Evolutionary conservation across 2,888 invertebrate genomes (phyloP).

Genomic region (Eretmocerus hayati): DNA sequence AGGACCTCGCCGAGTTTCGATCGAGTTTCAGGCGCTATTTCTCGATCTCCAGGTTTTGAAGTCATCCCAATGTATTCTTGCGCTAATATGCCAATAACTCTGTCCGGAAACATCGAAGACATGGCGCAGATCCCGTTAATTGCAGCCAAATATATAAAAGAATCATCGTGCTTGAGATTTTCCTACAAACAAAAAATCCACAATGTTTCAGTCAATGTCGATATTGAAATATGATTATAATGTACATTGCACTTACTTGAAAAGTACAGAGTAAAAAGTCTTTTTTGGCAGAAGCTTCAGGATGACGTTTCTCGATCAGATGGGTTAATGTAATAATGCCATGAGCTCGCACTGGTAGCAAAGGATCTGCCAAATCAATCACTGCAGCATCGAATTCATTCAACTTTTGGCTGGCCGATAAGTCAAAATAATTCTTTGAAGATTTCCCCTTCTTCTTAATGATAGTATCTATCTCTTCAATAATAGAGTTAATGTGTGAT

Average conservation of each 20-base stretch:
- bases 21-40: slow-evolving; percentile 53
- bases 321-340: slow-evolving; percentile 67
- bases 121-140: slow-evolving; percentile 69
- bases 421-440: slow-evolving; percentile 31
- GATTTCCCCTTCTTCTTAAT: slow-evolving; percentile 36
- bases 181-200: slow-evolving; percentile 51
- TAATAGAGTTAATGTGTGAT: slow-evolving; percentile 28
- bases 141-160: slow-evolving; percentile 74
- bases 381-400: slow-evolving; percentile 58
- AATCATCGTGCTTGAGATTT: slow-evolving; percentile 69
- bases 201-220: too few relatives aligned
- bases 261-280: slow-evolving; percentile 64
- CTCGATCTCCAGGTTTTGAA: slow-evolving; percentile 38
- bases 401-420: slow-evolving; percentile 30
- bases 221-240: slow-evolving; percentile 3
- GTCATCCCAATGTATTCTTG: slow-evolving; percentile 56
- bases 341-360: slow-evolving; percentile 76
- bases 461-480: slow-evolving; percentile 36
- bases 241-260: slow-evolving; percentile 57
- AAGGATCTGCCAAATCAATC: slow-evolving; percentile 60
- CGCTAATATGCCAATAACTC: slow-evolving; percentile 61
- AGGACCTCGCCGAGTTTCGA: slow-evolving; percentile 78
- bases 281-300: slow-evolving; percentile 58
- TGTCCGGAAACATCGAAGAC: slow-evolving; percentile 59
- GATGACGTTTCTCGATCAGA: slow-evolving; percentile 62